phyloP scores from a whole-genome alignment of 2,888 invertebrate genomes.

The Hermaeophaga mercurialis region DNA sequence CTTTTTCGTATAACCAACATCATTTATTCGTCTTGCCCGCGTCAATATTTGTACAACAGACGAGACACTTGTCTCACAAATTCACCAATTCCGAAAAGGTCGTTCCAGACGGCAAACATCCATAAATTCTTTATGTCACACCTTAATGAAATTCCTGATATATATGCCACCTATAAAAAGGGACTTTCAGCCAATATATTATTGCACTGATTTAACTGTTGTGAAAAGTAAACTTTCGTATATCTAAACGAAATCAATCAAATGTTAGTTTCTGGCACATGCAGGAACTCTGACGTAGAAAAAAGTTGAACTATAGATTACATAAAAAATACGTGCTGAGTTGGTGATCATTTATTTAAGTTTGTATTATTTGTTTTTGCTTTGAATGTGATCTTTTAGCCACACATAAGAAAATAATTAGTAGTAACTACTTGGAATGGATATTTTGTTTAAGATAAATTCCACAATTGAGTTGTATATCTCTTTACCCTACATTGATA shows the following conservation, averaged over 20 bases:
- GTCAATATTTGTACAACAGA: slow-evolving; percentile 41
- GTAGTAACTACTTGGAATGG: no score
- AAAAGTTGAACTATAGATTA: no score
- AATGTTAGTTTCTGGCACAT: no score
- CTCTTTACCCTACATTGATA: no score
- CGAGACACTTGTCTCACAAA: slow-evolving; percentile 36
- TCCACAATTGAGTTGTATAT: no score
- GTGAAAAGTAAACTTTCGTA: slow-evolving; percentile 2
- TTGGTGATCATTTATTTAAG: no score
- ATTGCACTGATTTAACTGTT: slow-evolving; percentile 2
- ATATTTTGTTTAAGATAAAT: no score
- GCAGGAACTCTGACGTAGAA: no score
- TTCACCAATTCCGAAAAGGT: slow-evolving; percentile 19
- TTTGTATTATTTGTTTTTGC: no score
- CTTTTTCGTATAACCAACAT: slow-evolving; percentile 3
- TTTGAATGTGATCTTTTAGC: no score
- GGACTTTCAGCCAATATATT: slow-evolving; percentile 10
- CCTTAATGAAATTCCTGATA: slow-evolving; percentile 31
- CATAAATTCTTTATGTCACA: slow-evolving; percentile 33
- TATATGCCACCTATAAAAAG: slow-evolving; percentile 23
- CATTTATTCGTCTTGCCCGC: slow-evolving; percentile 20
- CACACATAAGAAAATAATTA: no score
- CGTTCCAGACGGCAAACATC: slow-evolving; percentile 24
- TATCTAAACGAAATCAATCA: background rate
- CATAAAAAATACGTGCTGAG: no score